phyloP scores from a whole-genome alignment of 1,140 invertebrate genomes.

The Linepithema humile region DNA sequence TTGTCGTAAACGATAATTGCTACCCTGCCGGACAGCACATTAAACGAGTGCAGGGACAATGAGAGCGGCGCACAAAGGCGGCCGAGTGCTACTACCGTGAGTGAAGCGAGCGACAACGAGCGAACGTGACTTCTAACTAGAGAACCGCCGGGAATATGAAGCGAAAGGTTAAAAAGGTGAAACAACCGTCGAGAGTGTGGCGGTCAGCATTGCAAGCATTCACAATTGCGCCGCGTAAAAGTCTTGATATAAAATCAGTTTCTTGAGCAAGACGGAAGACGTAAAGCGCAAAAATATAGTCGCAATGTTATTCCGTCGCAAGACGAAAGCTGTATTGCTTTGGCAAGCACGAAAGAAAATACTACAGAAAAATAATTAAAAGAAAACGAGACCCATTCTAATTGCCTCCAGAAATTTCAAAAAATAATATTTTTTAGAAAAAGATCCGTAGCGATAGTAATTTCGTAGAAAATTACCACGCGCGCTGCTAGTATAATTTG shows the following conservation, averaged over 20 bases:
- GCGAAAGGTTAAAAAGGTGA: constrained; percentile 37
- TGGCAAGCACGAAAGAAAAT: not conserved
- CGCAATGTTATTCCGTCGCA: not conserved
- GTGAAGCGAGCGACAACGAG: constrained; percentile 22
- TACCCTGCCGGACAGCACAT: constrained; percentile 30
- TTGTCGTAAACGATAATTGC: constrained; percentile 49
- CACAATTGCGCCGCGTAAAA: constrained; percentile 4
- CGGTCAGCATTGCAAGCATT: not conserved
- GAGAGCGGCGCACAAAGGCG: constrained; percentile 26
- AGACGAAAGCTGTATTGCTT: too few relatives aligned
- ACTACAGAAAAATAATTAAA: not conserved
- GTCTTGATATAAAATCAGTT: not conserved
- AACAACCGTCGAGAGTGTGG: constrained; percentile 17
- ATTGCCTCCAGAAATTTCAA: not conserved
- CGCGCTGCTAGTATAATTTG: not conserved
- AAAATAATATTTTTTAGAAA: too few relatives aligned
- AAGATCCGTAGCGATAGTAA: not conserved
- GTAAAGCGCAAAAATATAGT: not conserved
- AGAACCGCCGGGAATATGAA: constrained; percentile 3
- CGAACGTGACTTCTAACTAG: constrained; percentile 40
- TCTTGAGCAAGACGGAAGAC: not conserved
- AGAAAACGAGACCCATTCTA: not conserved
- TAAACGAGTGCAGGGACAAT: constrained; percentile 48
- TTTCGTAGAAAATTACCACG: not conserved
- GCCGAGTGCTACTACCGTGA: not conserved